Conservation (phyloP, 2,113 vertebrate genomes). For the Rhinolophus ferrumequinum region DNA sequence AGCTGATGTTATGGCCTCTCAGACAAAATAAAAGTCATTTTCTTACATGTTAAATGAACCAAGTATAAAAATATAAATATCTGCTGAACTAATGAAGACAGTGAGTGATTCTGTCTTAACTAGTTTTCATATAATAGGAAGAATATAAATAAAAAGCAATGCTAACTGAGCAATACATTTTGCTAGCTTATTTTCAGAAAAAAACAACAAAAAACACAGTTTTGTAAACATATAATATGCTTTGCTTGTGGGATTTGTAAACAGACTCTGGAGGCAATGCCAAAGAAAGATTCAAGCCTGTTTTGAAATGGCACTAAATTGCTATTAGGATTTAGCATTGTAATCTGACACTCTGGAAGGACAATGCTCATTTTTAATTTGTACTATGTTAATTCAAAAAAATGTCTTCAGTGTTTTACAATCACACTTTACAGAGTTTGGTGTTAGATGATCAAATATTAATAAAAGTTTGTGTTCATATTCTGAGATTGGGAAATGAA, state of each 20-base stretch:
- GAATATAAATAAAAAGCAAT: neutral
- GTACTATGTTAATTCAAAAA: neutral
- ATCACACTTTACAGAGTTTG: neutral
- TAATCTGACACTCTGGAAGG: neutral
- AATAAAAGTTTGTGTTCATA: neutral
- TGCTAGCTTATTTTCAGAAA: constrained; percentile 23
- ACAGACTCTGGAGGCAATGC: neutral
- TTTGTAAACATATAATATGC: neutral
- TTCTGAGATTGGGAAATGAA: constrained; percentile 9
- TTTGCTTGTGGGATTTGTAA: constrained; percentile 25
- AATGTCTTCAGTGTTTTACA: neutral
- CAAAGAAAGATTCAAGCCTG: neutral
- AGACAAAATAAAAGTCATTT: neutral
- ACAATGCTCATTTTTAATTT: neutral
- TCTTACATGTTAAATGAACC: neutral
- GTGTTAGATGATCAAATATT: neutral
- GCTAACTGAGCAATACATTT: neutral
- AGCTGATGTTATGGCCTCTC: neutral
- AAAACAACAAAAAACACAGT: neutral
- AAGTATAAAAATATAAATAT: neutral
- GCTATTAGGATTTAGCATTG: neutral
- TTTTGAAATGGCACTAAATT: neutral
- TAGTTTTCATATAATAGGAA: neutral
- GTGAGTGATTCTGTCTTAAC: neutral
- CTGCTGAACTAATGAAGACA: neutral